These are phyloP conservation scores for Rambutsinella grinnellia DNA, from an alignment of 2,888 invertebrate species.

Conservation along the genomic window DNA sequence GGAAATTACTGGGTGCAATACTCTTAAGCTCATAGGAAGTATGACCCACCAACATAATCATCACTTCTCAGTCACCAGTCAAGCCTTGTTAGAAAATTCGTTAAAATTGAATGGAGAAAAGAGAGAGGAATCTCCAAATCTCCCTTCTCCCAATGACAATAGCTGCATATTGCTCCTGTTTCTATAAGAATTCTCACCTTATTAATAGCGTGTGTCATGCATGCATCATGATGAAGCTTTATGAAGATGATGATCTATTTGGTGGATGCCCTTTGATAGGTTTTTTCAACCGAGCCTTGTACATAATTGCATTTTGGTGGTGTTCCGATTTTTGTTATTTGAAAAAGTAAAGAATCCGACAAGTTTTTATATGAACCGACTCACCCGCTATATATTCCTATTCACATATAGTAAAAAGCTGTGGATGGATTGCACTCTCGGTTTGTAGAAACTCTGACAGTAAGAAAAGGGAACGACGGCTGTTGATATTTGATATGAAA, in stretches of 20 bases:
- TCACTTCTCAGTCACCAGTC: neutral
- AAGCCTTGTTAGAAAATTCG: slow-evolving; percentile 16
- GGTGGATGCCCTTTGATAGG: slow-evolving; percentile 52
- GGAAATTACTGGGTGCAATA: slow-evolving; percentile 11
- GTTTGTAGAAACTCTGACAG: neutral
- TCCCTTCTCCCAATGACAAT: slow-evolving; percentile 25
- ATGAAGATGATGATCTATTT: slow-evolving; percentile 53
- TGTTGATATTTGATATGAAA: slow-evolving; percentile 66
- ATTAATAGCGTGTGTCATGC: slow-evolving; percentile 54
- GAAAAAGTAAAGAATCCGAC: neutral
- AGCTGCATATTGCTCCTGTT: slow-evolving; percentile 10
- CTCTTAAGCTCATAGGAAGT: slow-evolving; percentile 7
- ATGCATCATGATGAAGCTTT: slow-evolving; percentile 3
- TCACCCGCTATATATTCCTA: slow-evolving; percentile 33
- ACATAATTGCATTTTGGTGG: slow-evolving; percentile 41
- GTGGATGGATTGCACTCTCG: neutral
- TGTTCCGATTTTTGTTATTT: slow-evolving; percentile 2
- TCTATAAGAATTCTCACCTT: slow-evolving; percentile 24
- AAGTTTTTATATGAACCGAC: slow-evolving; percentile 31
- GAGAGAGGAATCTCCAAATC: slow-evolving; percentile 4
- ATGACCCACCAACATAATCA: slow-evolving; percentile 13
- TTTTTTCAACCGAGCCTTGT: slow-evolving; percentile 44
- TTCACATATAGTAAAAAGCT: slow-evolving; percentile 9
- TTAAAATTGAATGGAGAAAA: slow-evolving; percentile 14
- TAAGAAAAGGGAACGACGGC: slow-evolving; percentile 22